Evolutionary conservation across 1,140 invertebrate genomes (phyloP), one percentile per base, ranked within the genome.

Genomic region (Drosophila yakuba): DNA sequence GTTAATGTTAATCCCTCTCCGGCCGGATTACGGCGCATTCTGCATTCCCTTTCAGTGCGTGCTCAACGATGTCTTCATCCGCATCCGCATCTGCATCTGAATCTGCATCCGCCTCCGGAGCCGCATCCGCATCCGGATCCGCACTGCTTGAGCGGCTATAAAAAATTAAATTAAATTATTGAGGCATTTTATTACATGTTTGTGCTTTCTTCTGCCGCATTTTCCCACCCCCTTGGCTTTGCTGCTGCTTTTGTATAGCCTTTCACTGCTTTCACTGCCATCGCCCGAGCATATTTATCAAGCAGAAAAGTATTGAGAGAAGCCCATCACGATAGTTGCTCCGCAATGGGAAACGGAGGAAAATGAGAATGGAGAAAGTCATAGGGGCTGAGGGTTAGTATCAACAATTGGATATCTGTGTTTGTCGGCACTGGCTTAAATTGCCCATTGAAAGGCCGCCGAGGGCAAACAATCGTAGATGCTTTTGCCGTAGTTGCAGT

Each of bases 381-480:
- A 55, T 5, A 35, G 32, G n/a, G 10, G 12, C 23, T 54, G 23
- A 15, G 38, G 58, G 55, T 32, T 44, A 59, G 55, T 38, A 74
- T 66, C 69, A 85, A 82, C 82, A 86, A 78, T 73, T 82, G 64
- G 61, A 86, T 85, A 77, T 58, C 62, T 54, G 50, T 60, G 50
- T 66, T 50, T 57, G 60, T 43, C 50, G 47, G 43, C 23, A 47
- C 61, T 44, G 75, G 66, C 74, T 82, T 88, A 82, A 85, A 85
- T 85, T 82, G 83, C 69, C 82, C 83, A 88, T 85, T 88, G 82
- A 88, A 83, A 82, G 63, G 59, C 67, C 79, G 63, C 79, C 82
- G 45, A 56, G 74, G 74, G 79, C 83, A 89, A 69, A 69, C 84
- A 89, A 83, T 84, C 80, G 84, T 73, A 57, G 57, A 71, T 68